Evolutionary conservation across 1,140 invertebrate species (phyloP), one percentile per base, ranked within the genome.

Genomic region (Zaprionus davidi): DNA sequence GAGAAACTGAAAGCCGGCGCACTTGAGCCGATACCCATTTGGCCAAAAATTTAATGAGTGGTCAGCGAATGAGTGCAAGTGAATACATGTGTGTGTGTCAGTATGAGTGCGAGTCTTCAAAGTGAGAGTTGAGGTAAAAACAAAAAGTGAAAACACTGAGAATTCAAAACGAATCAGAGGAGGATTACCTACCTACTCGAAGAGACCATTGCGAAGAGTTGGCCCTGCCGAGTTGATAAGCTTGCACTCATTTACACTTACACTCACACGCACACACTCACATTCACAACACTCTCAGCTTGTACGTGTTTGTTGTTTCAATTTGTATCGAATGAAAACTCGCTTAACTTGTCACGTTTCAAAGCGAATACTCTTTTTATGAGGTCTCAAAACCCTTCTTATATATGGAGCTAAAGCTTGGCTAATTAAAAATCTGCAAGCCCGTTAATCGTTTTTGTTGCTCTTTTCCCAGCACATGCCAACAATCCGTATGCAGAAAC

Each of bases 1-100:
- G 85, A 86, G 85, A 90, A 90, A 90, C 85, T 90, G 73, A 90
- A 71, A 51, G 65, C 82, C 81, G 81, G 85, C 76, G 85, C 78
- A 69, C 17, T 57, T 67, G 31, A 72, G 59, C 51, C 56, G 59
- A 59, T 71, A 64, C 71, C 55, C 53, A 77, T 71, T 90, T 90
- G 82, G 86, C 76, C 82, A 77, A 90, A 58, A 55, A 73, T 78
- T 56, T 80, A 79, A 76, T 87, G 46, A 82, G 76, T 76, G 56
- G 49, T 24, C 46, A 46, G 53, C 36, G 36, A 57, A 49, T 70
- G 64, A 31, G 66, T 65, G 66, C 63, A 46, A 46, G 71, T 71
- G 38, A 60, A 24, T 44, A 46, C 31, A 17, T 12, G 53, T 36
- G 31, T 63, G 31, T 67, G 67, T 64, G 58, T 73, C 34, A 65